phyloP scores from a whole-genome alignment of 2,797 vertebrate species.

The Echiichthys vipera region DNA sequence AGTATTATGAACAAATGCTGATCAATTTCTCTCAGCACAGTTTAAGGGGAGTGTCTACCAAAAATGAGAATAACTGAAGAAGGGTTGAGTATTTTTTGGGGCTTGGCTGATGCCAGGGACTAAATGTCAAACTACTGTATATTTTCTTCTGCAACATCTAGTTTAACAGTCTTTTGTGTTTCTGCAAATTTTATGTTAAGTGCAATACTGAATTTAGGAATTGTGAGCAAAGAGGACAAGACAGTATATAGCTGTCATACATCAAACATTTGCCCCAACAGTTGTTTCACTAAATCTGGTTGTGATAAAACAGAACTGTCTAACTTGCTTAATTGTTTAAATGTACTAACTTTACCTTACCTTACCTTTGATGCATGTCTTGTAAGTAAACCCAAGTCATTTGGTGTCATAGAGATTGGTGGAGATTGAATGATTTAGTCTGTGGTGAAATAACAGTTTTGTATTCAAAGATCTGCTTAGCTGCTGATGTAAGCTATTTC shows the following conservation, averaged over 20 bases:
- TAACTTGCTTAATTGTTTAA: background rate
- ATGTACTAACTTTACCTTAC: constrained; percentile 1
- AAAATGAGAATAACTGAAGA: too few species aligned
- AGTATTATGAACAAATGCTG: background rate
- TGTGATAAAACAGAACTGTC: background rate
- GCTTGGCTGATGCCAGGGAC: background rate
- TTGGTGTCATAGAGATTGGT: constrained; percentile 35
- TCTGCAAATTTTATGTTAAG: background rate
- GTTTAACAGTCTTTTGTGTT: background rate
- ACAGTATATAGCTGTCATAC: background rate
- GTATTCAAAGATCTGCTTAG: constrained; percentile 59
- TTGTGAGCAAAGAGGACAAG: background rate
- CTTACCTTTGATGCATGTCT: constrained; percentile 17
- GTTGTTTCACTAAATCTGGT: background rate
- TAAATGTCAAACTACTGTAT: background rate
- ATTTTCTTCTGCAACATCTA: background rate
- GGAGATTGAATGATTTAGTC: constrained; percentile 56
- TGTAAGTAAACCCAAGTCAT: constrained; percentile 25
- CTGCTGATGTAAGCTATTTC: constrained; percentile 68
- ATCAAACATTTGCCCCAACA: background rate
- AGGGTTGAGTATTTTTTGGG: background rate
- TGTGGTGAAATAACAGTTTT: constrained; percentile 47
- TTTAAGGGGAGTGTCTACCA: background rate
- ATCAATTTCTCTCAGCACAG: background rate
- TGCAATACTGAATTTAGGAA: background rate